Evolutionary conservation across 2,113 vertebrate species (phyloP), one percentile per base, ranked within the genome.

Genomic region (Ancistrus triradiatus): DNA sequence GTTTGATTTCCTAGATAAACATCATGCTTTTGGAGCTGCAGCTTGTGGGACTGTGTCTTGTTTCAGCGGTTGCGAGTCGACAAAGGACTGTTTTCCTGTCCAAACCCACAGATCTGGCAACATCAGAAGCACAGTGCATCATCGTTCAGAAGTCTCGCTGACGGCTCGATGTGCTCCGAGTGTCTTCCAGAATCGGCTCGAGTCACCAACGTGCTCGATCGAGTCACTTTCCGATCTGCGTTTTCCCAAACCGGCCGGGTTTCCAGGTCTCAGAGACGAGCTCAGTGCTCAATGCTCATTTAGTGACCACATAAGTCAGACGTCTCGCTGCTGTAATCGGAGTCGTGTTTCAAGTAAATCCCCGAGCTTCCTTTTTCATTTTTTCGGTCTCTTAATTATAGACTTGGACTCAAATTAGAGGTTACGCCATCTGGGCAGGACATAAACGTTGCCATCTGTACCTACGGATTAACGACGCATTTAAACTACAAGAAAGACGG

Each of bases 351-450:
- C 83, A 88, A 86, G 82, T 86, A 84, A 85, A 88, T 88, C 81
- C 86, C 75, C 74, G 6, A 82, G 78, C 85, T 86, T 86, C 86
- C 90, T 91, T 93, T 92, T 91, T 88, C 83, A 90, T 92, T 93
- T 94, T 91, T 90, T 90, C n/a, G 25, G 10, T 31, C 43, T 47
- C 89, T 91, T 95, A 96, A 97, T 95, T 95, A 94, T 89, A 95
- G 88, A 89, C 90, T 93, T 91, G 90, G 86, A 87, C 89, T 91
- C 85, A 95, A 96, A 97, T 95, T 90, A 95, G 90, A 95, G 92
- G 86, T 90, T 93, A 86, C 84, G 79, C 90, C 91, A 95, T 96
- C 92, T 95, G 94, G 90, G 81, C 80, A 87, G 86, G 91, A 89
- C 88, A 82, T 86, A 95, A 96, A 86, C 90, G 86, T 87, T 91